phyloP scores from a whole-genome alignment of 2,113 vertebrate genomes.

The Forbesichthys agassizii region DNA sequence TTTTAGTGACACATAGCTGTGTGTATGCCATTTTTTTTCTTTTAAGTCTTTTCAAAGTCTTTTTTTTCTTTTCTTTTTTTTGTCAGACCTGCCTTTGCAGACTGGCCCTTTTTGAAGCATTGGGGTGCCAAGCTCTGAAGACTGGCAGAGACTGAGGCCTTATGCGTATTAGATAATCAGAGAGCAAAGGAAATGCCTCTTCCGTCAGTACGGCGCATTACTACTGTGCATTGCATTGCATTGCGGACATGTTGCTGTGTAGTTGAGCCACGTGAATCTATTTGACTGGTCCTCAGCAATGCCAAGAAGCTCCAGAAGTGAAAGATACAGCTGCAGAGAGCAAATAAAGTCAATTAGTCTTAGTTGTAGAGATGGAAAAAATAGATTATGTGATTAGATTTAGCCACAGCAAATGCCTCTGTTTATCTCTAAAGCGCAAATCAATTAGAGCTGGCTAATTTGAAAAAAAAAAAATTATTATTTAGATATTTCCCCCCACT shows the following conservation, averaged over 20 bases:
- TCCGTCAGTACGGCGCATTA: slow-evolving; percentile 49
- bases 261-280: slow-evolving; percentile 1
- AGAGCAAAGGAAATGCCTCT: slow-evolving; percentile 56
- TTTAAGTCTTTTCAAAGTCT: not conserved
- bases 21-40: slow-evolving; percentile 53
- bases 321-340: slow-evolving; percentile 17
- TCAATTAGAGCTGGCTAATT: slow-evolving; percentile 64
- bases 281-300: slow-evolving; percentile 35
- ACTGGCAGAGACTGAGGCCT: slow-evolving; percentile 75
- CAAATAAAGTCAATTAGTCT: slow-evolving; percentile 12
- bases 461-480: not conserved
- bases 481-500: slow-evolving; percentile 2
- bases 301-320: slow-evolving; percentile 36
- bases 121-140: slow-evolving; percentile 79
- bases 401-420: slow-evolving; percentile 39
- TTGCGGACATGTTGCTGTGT: slow-evolving; percentile 33
- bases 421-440: slow-evolving; percentile 46
- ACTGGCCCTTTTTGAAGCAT: slow-evolving; percentile 75
- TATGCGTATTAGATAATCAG: slow-evolving; percentile 43
- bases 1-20: slow-evolving; percentile 78
- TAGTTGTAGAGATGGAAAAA: slow-evolving; percentile 40
- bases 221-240: slow-evolving; percentile 56
- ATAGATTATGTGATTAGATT: slow-evolving; percentile 41
- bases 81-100: slow-evolving; percentile 74
- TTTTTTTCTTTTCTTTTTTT: slow-evolving; percentile 53